These are phyloP conservation scores for Alaudala cheleensis DNA, from an alignment of 2,113 vertebrate genomes.

Conservation along the genomic window DNA sequence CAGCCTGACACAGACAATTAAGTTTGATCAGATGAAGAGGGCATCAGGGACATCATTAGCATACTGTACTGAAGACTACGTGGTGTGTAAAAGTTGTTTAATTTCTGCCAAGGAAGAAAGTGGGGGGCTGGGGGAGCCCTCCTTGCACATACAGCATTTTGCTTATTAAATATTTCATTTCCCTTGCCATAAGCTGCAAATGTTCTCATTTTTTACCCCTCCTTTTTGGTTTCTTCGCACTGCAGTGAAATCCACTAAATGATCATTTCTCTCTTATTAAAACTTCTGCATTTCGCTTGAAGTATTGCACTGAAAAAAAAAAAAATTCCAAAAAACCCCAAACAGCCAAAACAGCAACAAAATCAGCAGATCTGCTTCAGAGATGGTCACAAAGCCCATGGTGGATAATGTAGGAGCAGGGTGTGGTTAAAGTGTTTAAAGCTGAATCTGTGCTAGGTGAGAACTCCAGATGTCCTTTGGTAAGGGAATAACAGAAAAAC, in stretches of 20 bases:
- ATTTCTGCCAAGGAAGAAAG: conserved; percentile 75
- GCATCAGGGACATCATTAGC: conserved; percentile 79
- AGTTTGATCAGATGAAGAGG: conserved; percentile 82
- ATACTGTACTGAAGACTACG: conserved; percentile 77
- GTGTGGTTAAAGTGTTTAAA: background rate
- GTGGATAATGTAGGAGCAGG: background rate
- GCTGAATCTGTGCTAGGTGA: background rate
- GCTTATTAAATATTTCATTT: conserved; percentile 71
- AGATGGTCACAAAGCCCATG: background rate
- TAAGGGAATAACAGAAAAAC: background rate
- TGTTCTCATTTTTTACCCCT: conserved; percentile 16
- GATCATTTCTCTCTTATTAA: conserved; percentile 49
- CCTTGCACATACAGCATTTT: conserved; percentile 21
- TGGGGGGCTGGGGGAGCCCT: conserved; percentile 49
- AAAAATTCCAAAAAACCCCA: background rate
- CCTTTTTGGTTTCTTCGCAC: conserved; percentile 41
- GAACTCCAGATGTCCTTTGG: fast-evolving
- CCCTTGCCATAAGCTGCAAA: conserved; percentile 18
- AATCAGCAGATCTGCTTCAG: background rate
- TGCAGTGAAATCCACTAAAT: conserved; percentile 32
- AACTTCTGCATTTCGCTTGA: conserved; percentile 47
- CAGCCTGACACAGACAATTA: conserved; percentile 84
- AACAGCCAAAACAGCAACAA: background rate
- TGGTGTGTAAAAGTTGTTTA: conserved; percentile 80
- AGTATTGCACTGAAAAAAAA: background rate